Evolutionary conservation across 2,888 invertebrate species (phyloP), one percentile per base, ranked within the genome.

Genomic region (Chromoteleia sp.): DNA sequence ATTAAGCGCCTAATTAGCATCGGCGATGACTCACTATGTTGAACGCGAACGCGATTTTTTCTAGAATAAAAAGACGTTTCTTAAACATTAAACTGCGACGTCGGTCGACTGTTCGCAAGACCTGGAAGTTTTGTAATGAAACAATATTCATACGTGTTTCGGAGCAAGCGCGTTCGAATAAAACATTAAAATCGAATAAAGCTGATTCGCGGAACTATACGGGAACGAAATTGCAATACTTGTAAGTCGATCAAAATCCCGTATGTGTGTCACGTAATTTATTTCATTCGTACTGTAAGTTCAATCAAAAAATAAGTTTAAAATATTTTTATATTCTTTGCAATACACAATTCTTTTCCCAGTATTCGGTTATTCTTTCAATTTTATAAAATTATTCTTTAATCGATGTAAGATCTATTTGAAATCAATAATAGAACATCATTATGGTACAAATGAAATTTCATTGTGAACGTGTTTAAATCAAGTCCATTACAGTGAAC

Each of bases 131-230:
- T 56, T 21, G 52, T 30, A 25, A 56, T 17, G 36, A 73, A 73
- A 73, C 73, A 74, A 74, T 74, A 56, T 39, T 43, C 63, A 56
- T 65, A 71, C 50, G 43, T 50, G 63, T 78, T 41, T 41, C 29
- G 6, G 21, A 25, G 43, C 45, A 45, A 30, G 48, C 30, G 39
- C 36, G 19, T 65, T 65, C 78, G 36, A 71, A 63, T 48, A 63
- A 45, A 63, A 58, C 65, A 78, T 78, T 78, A 78, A 78, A 71
- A 71, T 78, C 58, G 78, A 78, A 78, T 71, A 71, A 78, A 71
- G 12, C 48, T 58, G 71, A 77, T 70, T 77, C 54, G 17, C 54
- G 36, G 36, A 68, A 54, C 41, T 75, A 29, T 21, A 36, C 58
- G 61, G 5, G 29, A 61, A 54, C 61, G 30, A 54, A 70, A 61